Conservation (phyloP, 2,888 invertebrate species). For the Imbricaverruca yamaguchii region DNA sequence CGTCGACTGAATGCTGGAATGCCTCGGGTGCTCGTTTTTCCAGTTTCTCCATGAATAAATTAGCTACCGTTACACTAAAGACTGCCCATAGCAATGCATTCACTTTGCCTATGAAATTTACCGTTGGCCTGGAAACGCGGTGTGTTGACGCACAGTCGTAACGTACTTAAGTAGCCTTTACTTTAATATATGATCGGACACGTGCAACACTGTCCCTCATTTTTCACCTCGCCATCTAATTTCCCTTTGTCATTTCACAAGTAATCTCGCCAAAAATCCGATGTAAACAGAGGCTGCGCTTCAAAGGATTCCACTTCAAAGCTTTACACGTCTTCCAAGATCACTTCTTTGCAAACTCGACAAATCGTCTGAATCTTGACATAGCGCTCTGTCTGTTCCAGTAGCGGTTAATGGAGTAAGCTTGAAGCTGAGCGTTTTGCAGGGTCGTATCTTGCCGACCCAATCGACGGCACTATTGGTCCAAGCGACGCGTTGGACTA, state of each 20-base stretch:
- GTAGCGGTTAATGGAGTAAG: neutral
- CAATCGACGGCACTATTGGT: neutral
- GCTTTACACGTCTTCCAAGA: neutral
- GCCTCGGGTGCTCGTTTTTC: neutral
- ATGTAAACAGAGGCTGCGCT: neutral
- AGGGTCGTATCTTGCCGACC: neutral
- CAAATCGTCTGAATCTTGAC: neutral
- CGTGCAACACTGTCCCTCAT: neutral
- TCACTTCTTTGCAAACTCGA: neutral
- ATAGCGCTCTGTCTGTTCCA: neutral
- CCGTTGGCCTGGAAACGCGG: neutral
- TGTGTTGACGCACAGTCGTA: neutral
- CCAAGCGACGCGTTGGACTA: neutral
- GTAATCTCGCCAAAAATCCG: neutral
- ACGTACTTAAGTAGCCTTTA: neutral
- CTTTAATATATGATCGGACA: neutral
- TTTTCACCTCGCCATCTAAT: neutral
- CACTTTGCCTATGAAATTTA: neutral
- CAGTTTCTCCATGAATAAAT: neutral
- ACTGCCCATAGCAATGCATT: neutral
- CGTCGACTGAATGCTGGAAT: neutral
- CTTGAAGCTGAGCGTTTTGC: neutral
- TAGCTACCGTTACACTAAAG: neutral
- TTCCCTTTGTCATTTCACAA: neutral
- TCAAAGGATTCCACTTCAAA: neutral